Percentiles rank a stretch among this genome's conserved stretches.
Conservation (phyloP, 2,113 vertebrate species). For the Rhea pennata region DNA sequence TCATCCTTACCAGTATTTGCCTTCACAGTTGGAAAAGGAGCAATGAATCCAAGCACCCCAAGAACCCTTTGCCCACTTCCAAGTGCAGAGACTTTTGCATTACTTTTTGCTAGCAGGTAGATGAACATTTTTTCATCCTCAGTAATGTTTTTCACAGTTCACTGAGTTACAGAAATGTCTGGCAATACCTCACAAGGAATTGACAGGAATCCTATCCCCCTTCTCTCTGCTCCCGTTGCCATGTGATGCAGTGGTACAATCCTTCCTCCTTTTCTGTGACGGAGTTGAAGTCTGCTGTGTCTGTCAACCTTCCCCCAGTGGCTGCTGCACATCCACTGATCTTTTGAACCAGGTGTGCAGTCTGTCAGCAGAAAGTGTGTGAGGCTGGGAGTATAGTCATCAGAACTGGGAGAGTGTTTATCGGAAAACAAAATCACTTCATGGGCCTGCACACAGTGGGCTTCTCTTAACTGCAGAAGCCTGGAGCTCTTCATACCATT, state of each 20-base stretch:
- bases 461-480: fast-evolving
- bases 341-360: background rate
- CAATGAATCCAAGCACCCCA: background rate
- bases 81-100: background rate
- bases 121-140: background rate
- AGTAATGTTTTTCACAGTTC: fast-evolving
- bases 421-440: background rate
- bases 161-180: background rate
- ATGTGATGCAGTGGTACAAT: fast-evolving
- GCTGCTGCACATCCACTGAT: background rate
- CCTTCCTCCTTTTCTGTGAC: background rate
- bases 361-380: background rate
- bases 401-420: background rate
- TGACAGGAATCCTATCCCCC: background rate
- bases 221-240: fast-evolving
- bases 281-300: background rate
- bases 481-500: background rate
- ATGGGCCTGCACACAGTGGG: background rate
- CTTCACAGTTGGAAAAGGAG: background rate
- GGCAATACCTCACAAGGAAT: fast-evolving
- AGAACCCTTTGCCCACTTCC: background rate
- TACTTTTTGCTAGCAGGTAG: background rate
- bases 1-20: background rate
- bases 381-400: background rate
- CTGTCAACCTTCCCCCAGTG: fast-evolving